Conservation (phyloP, 2,888 invertebrate genomes). For the Limnephilus rhombicus region DNA sequence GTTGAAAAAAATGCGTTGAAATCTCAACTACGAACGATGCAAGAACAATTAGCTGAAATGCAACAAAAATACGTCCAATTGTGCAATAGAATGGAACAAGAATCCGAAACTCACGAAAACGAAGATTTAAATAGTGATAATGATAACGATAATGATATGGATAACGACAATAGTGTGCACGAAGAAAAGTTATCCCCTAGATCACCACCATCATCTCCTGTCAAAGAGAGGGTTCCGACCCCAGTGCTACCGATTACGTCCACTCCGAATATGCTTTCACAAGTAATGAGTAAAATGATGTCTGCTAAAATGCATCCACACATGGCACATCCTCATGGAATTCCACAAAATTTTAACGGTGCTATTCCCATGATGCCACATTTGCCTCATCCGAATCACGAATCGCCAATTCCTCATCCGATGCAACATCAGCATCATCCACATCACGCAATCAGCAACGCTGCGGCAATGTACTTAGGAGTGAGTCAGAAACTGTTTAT, state of each 20-base stretch:
- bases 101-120: conserved; percentile 85
- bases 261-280: conserved; percentile 79
- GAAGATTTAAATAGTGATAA: conserved; percentile 85
- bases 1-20: conserved; percentile 92
- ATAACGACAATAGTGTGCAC: conserved; percentile 71
- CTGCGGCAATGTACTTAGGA: conserved; percentile 86
- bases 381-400: conserved; percentile 72
- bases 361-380: conserved; percentile 79
- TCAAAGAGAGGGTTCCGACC: conserved; percentile 74
- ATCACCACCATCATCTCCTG: conserved; percentile 78
- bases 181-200: conserved; percentile 77
- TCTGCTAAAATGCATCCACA: conserved; percentile 80
- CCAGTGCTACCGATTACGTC: conserved; percentile 75
- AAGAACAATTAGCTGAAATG: conserved; percentile 93
- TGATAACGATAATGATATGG: conserved; percentile 75
- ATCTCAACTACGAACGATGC: conserved; percentile 90
- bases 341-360: conserved; percentile 80
- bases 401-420: conserved; percentile 68
- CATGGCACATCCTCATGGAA: conserved; percentile 76
- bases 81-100: conserved; percentile 90
- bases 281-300: conserved; percentile 83
- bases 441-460: conserved; percentile 80
- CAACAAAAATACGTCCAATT: conserved; percentile 93
- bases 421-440: conserved; percentile 76
- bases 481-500: conserved; percentile 87